phyloP scores from a whole-genome alignment of 2,888 invertebrate genomes.

The Antheraea yamamai region DNA sequence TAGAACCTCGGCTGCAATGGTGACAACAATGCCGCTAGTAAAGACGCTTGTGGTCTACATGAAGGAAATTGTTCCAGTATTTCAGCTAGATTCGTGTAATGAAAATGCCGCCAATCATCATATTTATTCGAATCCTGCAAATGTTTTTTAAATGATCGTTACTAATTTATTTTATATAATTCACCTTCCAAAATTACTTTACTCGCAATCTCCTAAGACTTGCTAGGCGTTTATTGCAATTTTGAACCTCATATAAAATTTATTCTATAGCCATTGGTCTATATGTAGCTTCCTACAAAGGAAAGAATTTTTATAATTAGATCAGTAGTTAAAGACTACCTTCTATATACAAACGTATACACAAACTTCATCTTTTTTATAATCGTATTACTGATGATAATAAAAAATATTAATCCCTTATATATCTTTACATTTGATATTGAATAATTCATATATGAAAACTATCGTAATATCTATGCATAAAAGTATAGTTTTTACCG shows the following conservation, averaged over 20 bases:
- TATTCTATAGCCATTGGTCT: too few species aligned
- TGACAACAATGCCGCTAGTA: conserved; percentile 91
- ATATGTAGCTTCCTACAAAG: too few species aligned
- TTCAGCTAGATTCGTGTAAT: conserved; percentile 92
- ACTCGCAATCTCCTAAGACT: too few species aligned
- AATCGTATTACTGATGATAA: background rate
- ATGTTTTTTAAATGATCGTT: conserved; percentile 11
- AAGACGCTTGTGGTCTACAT: conserved; percentile 89
- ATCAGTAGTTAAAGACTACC: too few species aligned
- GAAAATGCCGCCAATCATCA: conserved; percentile 95
- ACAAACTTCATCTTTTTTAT: background rate
- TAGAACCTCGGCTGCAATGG: conserved; percentile 95
- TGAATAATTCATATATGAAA: background rate
- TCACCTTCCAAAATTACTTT: background rate
- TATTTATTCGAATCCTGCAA: conserved; percentile 91
- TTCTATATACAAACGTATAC: background rate
- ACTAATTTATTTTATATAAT: background rate
- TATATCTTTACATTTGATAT: background rate
- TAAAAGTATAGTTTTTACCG: conserved; percentile 73
- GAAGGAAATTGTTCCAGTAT: conserved; percentile 94
- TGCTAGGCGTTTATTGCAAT: too few species aligned
- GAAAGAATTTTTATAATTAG: background rate
- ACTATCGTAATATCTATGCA: background rate
- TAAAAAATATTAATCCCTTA: background rate
- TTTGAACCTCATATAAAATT: too few species aligned